A percentile compares a stretch with the other conserved stretches of the same genome.
These are phyloP conservation scores for Dicentrarchus labrax DNA, from an alignment of 2,113 vertebrate genomes.

Conservation along the genomic window DNA sequence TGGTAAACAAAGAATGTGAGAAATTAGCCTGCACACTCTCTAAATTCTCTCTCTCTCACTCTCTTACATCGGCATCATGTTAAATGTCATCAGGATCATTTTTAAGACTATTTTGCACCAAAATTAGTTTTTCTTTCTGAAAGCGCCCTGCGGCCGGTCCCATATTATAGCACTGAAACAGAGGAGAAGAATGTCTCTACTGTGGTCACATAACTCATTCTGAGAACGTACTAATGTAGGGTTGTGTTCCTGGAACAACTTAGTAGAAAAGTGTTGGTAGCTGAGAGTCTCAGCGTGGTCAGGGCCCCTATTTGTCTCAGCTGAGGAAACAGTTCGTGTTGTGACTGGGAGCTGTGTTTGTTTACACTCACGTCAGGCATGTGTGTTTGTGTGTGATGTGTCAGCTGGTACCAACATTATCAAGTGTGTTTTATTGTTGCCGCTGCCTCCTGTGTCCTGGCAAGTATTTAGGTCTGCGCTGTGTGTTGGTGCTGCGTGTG, in stretches of 20 bases:
- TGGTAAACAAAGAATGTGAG: background rate
- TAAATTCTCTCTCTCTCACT: background rate
- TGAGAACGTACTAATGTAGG: slow-evolving; percentile 5
- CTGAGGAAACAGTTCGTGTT: slow-evolving; percentile 66
- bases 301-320: slow-evolving; percentile 48
- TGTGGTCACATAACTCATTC: slow-evolving; percentile 18
- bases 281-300: slow-evolving; percentile 16
- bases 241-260: slow-evolving; percentile 36
- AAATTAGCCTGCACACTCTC: background rate
- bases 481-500: too few relatives aligned
- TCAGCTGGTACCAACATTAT: slow-evolving; percentile 63
- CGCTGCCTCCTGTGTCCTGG: slow-evolving; percentile 33
- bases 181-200: background rate
- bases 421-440: slow-evolving; percentile 38
- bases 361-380: slow-evolving; percentile 53
- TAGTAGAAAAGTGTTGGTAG: slow-evolving; percentile 46
- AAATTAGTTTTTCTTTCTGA: background rate
- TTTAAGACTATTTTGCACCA: background rate
- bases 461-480: slow-evolving; percentile 44
- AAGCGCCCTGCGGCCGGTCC: too few relatives aligned
- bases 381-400: slow-evolving; percentile 54
- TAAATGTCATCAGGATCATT: background rate
- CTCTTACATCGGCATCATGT: background rate
- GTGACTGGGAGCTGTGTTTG: slow-evolving; percentile 60
- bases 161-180: background rate